These are phyloP conservation scores for Phytoseiulus persimilis DNA, from an alignment of 2,888 invertebrate genomes.

Conservation along the genomic window DNA sequence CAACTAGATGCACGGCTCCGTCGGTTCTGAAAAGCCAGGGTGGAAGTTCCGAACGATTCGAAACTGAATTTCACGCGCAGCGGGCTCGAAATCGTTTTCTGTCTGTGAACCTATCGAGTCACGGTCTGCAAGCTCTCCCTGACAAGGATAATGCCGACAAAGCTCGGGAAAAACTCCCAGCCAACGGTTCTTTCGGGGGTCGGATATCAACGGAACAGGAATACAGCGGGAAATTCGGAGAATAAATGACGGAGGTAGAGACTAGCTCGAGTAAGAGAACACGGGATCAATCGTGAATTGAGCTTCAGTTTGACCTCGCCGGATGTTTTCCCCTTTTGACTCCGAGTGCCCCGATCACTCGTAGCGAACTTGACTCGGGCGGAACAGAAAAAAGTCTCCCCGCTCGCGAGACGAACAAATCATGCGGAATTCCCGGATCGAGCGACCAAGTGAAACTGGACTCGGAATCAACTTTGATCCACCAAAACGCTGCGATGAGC, in stretches of 20 bases:
- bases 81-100: too few relatives aligned
- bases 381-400: neutral
- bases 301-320: neutral
- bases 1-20: neutral
- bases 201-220: too few relatives aligned
- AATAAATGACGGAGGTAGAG: neutral
- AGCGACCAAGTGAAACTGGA: neutral
- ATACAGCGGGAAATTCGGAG: neutral
- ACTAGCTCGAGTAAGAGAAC: neutral
- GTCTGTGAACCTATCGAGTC: too few relatives aligned
- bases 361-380: neutral
- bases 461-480: neutral
- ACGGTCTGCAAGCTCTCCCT: too few relatives aligned
- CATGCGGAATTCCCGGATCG: neutral
- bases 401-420: neutral
- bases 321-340: neutral
- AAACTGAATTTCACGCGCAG: too few relatives aligned
- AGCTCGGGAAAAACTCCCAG: too few relatives aligned
- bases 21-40: neutral
- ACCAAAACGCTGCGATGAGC: neutral
- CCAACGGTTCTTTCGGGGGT: too few relatives aligned
- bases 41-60: neutral
- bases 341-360: neutral
- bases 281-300: neutral
- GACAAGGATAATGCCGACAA: too few relatives aligned